phyloP scores from a whole-genome alignment of 2,888 invertebrate species.

The Pristionchus mayeri region DNA sequence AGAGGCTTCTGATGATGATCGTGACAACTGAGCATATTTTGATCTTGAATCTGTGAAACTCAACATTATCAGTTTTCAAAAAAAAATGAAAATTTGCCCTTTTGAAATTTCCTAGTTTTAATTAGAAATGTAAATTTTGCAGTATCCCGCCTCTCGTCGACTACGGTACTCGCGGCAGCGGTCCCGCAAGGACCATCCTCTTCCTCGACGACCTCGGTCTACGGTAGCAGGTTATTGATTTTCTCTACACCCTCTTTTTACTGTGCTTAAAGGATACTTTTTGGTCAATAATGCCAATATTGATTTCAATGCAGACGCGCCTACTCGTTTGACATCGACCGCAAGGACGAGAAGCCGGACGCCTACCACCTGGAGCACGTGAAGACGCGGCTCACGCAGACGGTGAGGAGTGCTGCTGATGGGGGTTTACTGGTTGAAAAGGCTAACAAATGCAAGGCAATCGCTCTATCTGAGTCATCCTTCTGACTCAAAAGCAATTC shows the following conservation, averaged over 20 bases:
- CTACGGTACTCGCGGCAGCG: neutral
- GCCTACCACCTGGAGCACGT: constrained; percentile 73
- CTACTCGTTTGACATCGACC: constrained; percentile 45
- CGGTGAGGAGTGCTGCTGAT: constrained; percentile 54
- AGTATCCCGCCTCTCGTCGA: neutral
- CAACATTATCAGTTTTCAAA: no score
- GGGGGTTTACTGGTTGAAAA: no score
- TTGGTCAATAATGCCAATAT: neutral
- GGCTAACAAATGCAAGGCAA: no score
- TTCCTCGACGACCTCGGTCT: neutral
- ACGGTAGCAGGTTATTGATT: neutral
- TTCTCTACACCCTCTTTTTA: neutral
- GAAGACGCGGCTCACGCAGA: constrained; percentile 64
- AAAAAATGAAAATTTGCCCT: no score
- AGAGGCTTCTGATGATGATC: no score
- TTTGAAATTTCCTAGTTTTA: no score
- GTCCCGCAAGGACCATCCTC: neutral
- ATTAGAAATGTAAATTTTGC: no score
- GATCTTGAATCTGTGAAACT: no score
- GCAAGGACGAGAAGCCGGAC: constrained; percentile 65
- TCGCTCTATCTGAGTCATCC: no score
- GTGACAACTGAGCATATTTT: no score
- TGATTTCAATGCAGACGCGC: neutral
- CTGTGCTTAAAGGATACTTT: neutral
- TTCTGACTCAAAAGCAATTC: no score